Percentiles rank a stretch among this genome's conserved stretches.
These are phyloP conservation scores for Drosophila mimica DNA, from an alignment of 2,888 invertebrate genomes.

Conservation along the genomic window DNA sequence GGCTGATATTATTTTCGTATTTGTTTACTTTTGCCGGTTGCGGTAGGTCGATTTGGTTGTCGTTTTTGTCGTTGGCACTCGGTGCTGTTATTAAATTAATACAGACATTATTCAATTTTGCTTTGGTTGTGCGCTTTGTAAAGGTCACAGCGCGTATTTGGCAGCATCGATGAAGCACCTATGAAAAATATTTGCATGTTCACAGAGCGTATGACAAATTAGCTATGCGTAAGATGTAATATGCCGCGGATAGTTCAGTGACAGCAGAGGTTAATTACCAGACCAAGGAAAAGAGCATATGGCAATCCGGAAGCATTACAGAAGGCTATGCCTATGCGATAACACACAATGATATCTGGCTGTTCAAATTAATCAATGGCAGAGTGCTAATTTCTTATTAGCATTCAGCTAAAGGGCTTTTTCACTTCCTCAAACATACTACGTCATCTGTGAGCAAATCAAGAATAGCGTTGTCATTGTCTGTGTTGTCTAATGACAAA, in stretches of 20 bases:
- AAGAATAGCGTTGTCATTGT: conserved; percentile 10
- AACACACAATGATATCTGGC: neutral
- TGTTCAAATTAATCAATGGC: conserved; percentile 20
- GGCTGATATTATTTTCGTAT: conserved; percentile 68
- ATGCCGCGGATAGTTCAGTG: conserved; percentile 40
- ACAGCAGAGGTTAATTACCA: conserved; percentile 44
- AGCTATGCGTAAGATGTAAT: conserved; percentile 60
- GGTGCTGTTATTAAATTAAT: conserved; percentile 39
- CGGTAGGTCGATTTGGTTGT: conserved; percentile 13
- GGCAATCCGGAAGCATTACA: conserved; percentile 51
- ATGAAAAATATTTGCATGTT: conserved; percentile 63
- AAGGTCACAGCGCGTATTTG: conserved; percentile 61
- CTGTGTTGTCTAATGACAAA: neutral
- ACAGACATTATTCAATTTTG: conserved; percentile 66
- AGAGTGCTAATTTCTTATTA: conserved; percentile 42
- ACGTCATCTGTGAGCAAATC: neutral
- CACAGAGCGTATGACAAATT: conserved; percentile 62
- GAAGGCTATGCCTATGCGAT: conserved; percentile 44
- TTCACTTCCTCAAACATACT: conserved; percentile 41
- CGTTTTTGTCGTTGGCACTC: neutral
- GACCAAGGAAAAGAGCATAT: conserved; percentile 8
- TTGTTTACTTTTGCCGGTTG: conserved; percentile 53
- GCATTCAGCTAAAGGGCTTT: conserved; percentile 23
- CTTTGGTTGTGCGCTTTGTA: conserved; percentile 37
- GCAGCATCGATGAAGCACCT: conserved; percentile 20